Evolutionary conservation across 1,140 invertebrate genomes (phyloP), one percentile per base, ranked within the genome.

Genomic region (Meloidogyne hapla): DNA sequence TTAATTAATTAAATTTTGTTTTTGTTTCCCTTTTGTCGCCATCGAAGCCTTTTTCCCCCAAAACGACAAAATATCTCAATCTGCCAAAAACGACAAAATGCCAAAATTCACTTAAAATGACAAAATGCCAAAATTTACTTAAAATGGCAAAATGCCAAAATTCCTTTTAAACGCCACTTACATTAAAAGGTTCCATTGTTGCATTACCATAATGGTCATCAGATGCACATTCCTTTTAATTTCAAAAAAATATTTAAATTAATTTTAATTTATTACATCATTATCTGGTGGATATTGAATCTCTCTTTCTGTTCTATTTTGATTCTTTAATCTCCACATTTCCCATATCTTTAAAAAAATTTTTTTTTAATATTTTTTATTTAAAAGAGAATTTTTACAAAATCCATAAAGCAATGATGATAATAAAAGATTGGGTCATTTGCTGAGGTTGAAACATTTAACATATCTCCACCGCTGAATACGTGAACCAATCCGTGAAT

Each of bases 391-490:
- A 84, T 78, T 80, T n/a, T 76, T 82, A 83, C 69, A 33, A 76
- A 83, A 78, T 89, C 88, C 10, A 89, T 82, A 79, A 87, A 89
- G 25, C 80, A 83, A 69, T 84, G 84, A 26, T 85, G 70, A 38
- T 71, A 80, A 78, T 75, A 84, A 66, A 82, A 78, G 18, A 84
- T 74, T 8, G 80, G 80, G 67, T 82, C 80, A 40, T 82, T 82
- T 6, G 81, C 81, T 18, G 81, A 77, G 5, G 81, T 83, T 15
- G 81, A 79, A 23, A 74, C 56, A 69, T 76, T 42, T 45, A 84
- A 74, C 84, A 85, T 86, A 77, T 86, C 84, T 5, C 84, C 84
- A 62, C 77, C 84, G 69, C 83, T 79, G 77, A 26, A 85, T 61
- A 69, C 86, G 73, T 79, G 48, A 56, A 56, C 48, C 48, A 56